A percentile compares a stretch with the other conserved stretches of the same genome.
Evolutionary conservation across 2,888 invertebrate genomes (phyloP).

Genomic region (Trichopria drosophilae): DNA sequence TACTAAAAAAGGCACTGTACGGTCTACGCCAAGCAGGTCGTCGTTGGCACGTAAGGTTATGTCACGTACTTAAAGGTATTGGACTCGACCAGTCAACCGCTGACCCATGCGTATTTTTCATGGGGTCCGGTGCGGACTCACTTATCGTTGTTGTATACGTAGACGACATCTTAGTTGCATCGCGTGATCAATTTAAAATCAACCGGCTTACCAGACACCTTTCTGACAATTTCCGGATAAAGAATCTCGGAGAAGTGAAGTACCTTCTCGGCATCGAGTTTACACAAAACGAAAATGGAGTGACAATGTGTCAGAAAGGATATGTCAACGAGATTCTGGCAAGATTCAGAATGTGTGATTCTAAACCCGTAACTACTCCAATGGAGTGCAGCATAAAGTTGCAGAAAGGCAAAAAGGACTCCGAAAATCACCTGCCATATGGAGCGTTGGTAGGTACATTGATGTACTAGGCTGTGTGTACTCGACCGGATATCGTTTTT

Average conservation of each 20-base stretch:
- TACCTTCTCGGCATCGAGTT: constrained; percentile 34
- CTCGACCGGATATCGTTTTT: constrained; percentile 19
- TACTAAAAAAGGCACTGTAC: constrained; percentile 20
- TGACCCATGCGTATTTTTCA: constrained; percentile 36
- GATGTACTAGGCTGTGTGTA: constrained; percentile 23
- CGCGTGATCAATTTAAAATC: constrained; percentile 5
- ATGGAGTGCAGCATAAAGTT: constrained; percentile 11
- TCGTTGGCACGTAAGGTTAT: constrained; percentile 13
- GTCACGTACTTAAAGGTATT: constrained; percentile 13
- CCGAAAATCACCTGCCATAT: constrained; percentile 5
- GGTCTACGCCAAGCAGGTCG: constrained; percentile 23
- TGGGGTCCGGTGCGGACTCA: constrained; percentile 26
- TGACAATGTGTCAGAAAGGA: no score
- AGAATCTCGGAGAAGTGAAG: constrained; percentile 30
- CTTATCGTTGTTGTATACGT: constrained; percentile 38
- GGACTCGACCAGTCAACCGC: constrained; percentile 24
- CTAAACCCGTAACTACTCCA: constrained; percentile 7
- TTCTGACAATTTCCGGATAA: constrained; percentile 26
- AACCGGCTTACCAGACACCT: constrained; percentile 11
- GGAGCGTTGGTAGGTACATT: constrained; percentile 18
- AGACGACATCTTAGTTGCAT: constrained; percentile 28
- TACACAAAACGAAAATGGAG: background rate
- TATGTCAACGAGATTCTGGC: constrained; percentile 1
- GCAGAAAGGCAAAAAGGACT: background rate
- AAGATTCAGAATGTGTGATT: constrained; percentile 5